Evolutionary conservation across 2,797 vertebrate genomes (phyloP).

Genomic region (Phaenicophaeus curvirostris): DNA sequence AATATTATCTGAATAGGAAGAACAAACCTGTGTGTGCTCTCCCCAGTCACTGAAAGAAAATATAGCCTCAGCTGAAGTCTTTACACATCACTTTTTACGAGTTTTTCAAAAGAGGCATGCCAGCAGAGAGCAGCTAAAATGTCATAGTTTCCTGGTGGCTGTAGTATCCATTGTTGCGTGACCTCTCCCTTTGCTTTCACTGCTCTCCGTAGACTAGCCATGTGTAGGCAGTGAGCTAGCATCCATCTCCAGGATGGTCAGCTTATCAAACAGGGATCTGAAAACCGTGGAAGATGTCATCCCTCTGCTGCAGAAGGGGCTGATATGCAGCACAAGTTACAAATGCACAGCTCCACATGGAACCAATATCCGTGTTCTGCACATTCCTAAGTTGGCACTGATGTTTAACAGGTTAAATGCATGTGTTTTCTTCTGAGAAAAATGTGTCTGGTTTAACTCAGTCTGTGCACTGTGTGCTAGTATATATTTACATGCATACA

Average conservation of each 20-base stretch:
- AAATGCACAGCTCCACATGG: not conserved
- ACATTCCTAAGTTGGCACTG: not conserved
- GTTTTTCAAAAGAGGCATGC: not conserved
- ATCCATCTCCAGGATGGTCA: not conserved
- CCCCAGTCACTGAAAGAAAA: not conserved
- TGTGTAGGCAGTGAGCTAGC: not conserved
- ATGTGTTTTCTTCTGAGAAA: not conserved
- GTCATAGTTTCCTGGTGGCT: not conserved
- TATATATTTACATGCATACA: not conserved
- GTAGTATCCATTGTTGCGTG: not conserved
- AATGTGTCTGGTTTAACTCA: not conserved
- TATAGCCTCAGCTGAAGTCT: not conserved
- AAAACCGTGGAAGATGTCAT: not conserved
- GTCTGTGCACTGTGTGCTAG: not conserved
- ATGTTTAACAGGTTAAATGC: not conserved
- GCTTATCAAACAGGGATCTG: not conserved
- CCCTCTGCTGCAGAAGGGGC: not conserved
- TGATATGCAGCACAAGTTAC: not conserved
- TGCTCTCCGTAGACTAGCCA: not conserved
- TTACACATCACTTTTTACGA: not conserved
- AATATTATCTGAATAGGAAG: not conserved
- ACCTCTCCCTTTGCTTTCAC: not conserved
- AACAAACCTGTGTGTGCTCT: not conserved
- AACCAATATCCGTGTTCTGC: no score
- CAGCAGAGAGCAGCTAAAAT: not conserved